Evolutionary conservation across 2,113 vertebrate genomes (phyloP), one percentile per base, ranked within the genome.

Genomic region (Myanophis thanlyinensis): DNA sequence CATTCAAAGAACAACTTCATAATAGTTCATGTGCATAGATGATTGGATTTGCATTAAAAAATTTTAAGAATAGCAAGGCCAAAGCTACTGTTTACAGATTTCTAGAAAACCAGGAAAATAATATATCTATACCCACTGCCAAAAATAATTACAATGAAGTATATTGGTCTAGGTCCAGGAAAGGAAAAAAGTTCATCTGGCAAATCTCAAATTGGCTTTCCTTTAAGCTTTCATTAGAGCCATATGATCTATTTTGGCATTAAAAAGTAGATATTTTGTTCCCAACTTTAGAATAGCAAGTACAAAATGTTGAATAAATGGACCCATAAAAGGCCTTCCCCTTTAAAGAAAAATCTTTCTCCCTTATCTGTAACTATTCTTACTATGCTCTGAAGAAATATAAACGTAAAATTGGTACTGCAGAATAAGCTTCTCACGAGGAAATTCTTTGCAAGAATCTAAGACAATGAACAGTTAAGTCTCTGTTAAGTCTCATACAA

Each of bases 291-390:
- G 84, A 91, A 92, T 5, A 94, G 46, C 49, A 90, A 95, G 80
- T 91, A 67, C 56, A 84, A 59, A 35, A 80, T 94, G 86, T 4
- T 93, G 92, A 30, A 27, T 92, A 95, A 88, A 2, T 56, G 49
- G 92, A 89, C 30, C 8, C 15, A 54, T 93, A 54, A 5, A 25
- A 30, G 15, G 18, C 53, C 49, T 44, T 23, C 7, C 18, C 11
- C 25, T 85, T 95, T 93, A 90, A 94, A 18, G 49, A 95, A 92
- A n/a, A 12, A 20, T 93, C 88, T 56, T 91, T 88, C 23, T 90
- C 23, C 90, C 62, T 90, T 18, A 52, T 30, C 20, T 62, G 44
- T 84, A 73, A 30, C 7, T 80, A 90, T 54, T 90, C 89, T 88
- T 95, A 94, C 89, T 91, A 92, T 44, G 52, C 10, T 80, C 35